Percentiles rank a stretch among this genome's conserved stretches.
phyloP scores from a whole-genome alignment of 30 jellyfish, hydroid and myxozoan species.

The Catostylus mosaicus region DNA sequence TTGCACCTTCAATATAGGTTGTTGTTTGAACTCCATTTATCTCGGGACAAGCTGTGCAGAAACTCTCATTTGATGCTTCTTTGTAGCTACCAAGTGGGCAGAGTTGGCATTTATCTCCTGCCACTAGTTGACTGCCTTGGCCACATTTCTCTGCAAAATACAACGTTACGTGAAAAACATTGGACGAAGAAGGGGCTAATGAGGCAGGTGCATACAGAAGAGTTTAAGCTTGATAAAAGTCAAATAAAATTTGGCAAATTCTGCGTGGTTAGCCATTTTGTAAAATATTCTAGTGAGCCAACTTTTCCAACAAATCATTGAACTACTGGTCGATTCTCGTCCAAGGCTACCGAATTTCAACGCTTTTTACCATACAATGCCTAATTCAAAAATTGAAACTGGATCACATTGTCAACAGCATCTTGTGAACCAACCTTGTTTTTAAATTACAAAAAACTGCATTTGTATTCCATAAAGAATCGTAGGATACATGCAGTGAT shows the following conservation, averaged over 20 bases:
- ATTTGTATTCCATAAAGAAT: no score
- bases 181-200: background rate
- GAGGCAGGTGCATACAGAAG: background rate
- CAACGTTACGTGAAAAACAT: background rate
- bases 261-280: background rate
- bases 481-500: no score
- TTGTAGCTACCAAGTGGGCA: slow-evolving; percentile 86
- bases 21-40: slow-evolving; percentile 43
- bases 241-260: background rate
- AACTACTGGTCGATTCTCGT: no score
- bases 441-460: no score
- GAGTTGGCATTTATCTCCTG: slow-evolving; percentile 63
- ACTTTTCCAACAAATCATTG: no score
- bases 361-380: no score
- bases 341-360: no score
- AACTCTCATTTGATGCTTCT: slow-evolving; percentile 67
- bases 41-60: slow-evolving; percentile 79
- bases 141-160: slow-evolving; percentile 74
- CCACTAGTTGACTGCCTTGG: slow-evolving; percentile 69
- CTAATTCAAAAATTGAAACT: no score
- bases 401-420: no score
- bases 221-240: background rate
- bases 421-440: no score
- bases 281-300: background rate
- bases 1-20: slow-evolving; percentile 75